phyloP scores from a whole-genome alignment of 2,113 vertebrate species.

The Lanius collurio region DNA sequence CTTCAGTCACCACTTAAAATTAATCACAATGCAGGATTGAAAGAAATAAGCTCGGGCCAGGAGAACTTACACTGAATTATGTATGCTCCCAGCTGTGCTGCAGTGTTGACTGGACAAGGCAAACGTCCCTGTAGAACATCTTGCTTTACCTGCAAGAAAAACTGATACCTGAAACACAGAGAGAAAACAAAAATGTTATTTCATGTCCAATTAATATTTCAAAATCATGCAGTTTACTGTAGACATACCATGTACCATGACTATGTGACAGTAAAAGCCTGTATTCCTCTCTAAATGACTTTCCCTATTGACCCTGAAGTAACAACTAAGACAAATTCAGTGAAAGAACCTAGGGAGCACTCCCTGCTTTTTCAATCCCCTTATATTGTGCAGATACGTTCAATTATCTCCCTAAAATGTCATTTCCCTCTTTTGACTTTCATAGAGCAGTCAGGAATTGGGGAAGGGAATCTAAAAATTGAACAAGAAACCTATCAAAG shows the following conservation, averaged over 20 bases:
- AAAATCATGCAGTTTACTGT: background rate
- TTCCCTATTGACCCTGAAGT: background rate
- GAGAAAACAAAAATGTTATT: background rate
- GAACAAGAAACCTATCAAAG: background rate
- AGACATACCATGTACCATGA: background rate
- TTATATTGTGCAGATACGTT: background rate
- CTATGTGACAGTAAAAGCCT: background rate
- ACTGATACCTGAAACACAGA: slow-evolving; percentile 82
- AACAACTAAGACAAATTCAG: background rate
- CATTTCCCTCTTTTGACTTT: background rate
- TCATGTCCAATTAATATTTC: background rate
- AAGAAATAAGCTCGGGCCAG: background rate
- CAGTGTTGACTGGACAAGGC: slow-evolving; percentile 75
- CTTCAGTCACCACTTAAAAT: background rate
- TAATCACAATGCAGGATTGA: background rate
- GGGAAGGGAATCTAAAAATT: background rate
- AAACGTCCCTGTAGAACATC: slow-evolving; percentile 87
- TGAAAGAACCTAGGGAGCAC: background rate
- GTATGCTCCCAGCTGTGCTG: slow-evolving; percentile 82
- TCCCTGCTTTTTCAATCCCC: background rate
- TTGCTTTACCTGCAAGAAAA: slow-evolving; percentile 92
- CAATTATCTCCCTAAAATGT: background rate
- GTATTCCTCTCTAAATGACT: background rate
- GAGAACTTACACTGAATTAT: slow-evolving; percentile 82
- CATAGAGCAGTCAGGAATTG: background rate